A percentile compares a stretch with the other conserved stretches of the same genome.
phyloP scores from a whole-genome alignment of 2,888 invertebrate genomes.

The Chymomyza amoena region DNA sequence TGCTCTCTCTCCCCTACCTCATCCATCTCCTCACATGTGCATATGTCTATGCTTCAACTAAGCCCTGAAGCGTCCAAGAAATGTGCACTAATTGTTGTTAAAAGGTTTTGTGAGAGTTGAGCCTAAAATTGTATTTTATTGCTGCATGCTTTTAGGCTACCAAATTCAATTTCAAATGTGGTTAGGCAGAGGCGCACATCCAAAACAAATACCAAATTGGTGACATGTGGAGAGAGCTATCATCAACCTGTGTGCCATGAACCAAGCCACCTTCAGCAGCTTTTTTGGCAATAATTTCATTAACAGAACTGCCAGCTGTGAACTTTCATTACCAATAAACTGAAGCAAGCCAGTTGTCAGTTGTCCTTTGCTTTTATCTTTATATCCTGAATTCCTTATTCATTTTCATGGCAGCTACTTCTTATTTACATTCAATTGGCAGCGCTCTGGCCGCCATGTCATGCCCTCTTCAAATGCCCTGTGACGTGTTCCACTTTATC shows the following conservation, averaged over 20 bases:
- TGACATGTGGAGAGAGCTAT: background rate
- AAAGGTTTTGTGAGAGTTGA: constrained; percentile 29
- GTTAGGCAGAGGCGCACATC: background rate
- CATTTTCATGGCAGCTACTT: constrained; percentile 5
- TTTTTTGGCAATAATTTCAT: background rate
- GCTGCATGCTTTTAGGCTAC: constrained; percentile 1
- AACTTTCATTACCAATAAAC: background rate
- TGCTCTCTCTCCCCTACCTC: background rate
- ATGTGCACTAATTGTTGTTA: constrained; percentile 45
- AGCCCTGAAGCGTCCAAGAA: constrained; percentile 5
- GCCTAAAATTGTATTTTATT: background rate
- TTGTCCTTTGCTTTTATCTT: background rate
- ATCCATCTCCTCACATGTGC: background rate
- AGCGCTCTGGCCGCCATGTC: constrained; percentile 32
- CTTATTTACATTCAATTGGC: constrained; percentile 63
- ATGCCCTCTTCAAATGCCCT: background rate
- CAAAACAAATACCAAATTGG: background rate
- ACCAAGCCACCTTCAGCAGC: background rate
- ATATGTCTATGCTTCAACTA: background rate
- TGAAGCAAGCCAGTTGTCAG: background rate
- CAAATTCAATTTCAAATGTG: background rate
- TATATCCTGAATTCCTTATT: background rate
- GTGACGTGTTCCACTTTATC: background rate
- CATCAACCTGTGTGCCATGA: background rate
- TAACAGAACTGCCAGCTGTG: background rate